These are phyloP conservation scores for Sphaeridia pumilis DNA, from an alignment of 2,888 invertebrate genomes.

Conservation along the genomic window DNA sequence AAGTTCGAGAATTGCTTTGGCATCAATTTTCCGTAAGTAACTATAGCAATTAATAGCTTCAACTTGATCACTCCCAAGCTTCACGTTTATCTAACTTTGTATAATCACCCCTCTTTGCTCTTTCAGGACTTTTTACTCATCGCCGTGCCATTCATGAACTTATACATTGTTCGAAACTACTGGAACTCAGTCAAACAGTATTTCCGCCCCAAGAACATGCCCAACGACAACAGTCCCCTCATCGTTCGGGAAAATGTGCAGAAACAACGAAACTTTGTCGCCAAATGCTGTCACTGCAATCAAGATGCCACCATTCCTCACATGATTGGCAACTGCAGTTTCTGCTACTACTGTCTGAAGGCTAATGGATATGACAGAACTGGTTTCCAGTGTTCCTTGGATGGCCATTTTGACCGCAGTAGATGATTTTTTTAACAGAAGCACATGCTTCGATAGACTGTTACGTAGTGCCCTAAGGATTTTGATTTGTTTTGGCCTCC, in stretches of 20 bases:
- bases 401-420: too few relatives aligned
- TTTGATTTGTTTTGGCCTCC: too few relatives aligned
- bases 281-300: slow-evolving; percentile 17
- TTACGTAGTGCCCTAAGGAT: too few relatives aligned
- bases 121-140: slow-evolving; percentile 30
- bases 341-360: slow-evolving; percentile 27
- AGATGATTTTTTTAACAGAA: too few relatives aligned
- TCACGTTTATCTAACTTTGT: too few relatives aligned
- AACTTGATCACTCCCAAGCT: too few relatives aligned
- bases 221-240: neutral
- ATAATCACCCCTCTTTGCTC: too few relatives aligned
- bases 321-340: slow-evolving; percentile 12
- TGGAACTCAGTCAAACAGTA: neutral
- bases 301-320: slow-evolving; percentile 30
- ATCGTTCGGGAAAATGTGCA: neutral
- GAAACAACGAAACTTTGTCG: neutral
- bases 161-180: slow-evolving; percentile 19
- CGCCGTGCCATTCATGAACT: slow-evolving; percentile 24
- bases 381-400: slow-evolving; percentile 6
- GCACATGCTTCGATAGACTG: too few relatives aligned
- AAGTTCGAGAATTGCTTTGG: slow-evolving; percentile 30
- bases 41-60: too few relatives aligned
- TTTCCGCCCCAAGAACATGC: neutral
- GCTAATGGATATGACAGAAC: slow-evolving; percentile 19
- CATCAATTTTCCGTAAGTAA: slow-evolving; percentile 32